A percentile compares a stretch with the other conserved stretches of the same genome.
These are phyloP conservation scores for Microtus oregoni DNA, from an alignment of 2,113 vertebrate species.

Conservation along the genomic window DNA sequence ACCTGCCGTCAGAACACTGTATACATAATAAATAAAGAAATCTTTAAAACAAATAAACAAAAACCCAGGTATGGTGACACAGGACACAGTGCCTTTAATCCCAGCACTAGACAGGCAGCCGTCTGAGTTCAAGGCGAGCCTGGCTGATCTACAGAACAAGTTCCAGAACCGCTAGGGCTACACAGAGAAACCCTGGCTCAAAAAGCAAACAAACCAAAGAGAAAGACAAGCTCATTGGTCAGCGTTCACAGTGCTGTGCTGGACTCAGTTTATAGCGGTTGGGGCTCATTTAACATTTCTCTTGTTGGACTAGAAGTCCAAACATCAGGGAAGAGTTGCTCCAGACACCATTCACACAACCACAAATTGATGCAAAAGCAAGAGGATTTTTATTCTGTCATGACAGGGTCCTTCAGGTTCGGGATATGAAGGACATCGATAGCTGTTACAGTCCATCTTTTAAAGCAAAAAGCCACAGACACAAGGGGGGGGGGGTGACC, in stretches of 20 bases:
- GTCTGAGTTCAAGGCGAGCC: neutral
- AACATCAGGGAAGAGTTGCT: no score
- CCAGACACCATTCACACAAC: no score
- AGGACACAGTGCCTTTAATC: neutral
- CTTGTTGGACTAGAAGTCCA: no score
- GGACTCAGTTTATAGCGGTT: neutral
- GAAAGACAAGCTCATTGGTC: neutral
- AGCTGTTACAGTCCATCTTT: no score
- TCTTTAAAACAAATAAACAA: neutral
- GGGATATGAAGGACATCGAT: no score
- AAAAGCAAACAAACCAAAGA: neutral
- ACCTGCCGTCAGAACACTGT: neutral
- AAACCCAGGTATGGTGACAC: neutral
- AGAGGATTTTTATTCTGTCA: no score
- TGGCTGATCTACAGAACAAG: neutral
- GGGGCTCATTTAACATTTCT: neutral
- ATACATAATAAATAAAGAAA: neutral
- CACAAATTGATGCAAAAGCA: no score
- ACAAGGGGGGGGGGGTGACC: no score
- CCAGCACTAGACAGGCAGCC: neutral
- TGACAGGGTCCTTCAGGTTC: no score
- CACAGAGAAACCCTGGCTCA: neutral
- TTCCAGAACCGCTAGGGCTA: neutral
- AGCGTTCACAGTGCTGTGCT: neutral
- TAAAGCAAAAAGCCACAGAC: no score